A percentile compares a stretch with the other conserved stretches of the same genome.
These are phyloP conservation scores for Lepidochrysops patricia DNA, from an alignment of 2,888 invertebrate genomes.

Conservation along the genomic window DNA sequence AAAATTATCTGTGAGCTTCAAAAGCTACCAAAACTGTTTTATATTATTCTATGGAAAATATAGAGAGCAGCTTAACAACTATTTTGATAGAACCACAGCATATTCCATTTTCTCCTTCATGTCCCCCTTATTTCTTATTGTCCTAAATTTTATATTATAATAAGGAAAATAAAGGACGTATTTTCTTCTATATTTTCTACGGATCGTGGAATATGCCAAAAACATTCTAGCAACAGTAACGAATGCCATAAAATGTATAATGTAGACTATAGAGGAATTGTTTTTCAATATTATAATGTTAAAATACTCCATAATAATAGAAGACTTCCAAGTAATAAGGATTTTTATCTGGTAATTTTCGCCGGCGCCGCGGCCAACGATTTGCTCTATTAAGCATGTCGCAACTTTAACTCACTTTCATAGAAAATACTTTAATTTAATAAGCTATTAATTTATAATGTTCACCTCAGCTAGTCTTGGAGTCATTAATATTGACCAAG, in stretches of 20 bases:
- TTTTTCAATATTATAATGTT: too few relatives aligned
- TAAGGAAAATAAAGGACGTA: too few relatives aligned
- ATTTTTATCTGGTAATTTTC: background rate
- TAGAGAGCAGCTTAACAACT: too few relatives aligned
- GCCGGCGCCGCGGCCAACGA: background rate
- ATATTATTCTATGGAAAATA: background rate
- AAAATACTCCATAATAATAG: background rate
- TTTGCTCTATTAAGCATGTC: background rate
- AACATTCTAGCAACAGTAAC: too few relatives aligned
- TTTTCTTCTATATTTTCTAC: too few relatives aligned
- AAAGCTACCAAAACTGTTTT: background rate
- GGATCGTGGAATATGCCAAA: too few relatives aligned
- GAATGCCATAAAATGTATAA: too few relatives aligned
- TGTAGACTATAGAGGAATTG: too few relatives aligned
- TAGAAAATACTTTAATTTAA: background rate
- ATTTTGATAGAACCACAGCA: too few relatives aligned
- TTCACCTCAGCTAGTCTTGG: conserved; percentile 3
- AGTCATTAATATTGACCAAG: conserved; percentile 37
- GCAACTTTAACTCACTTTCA: conserved; percentile 9
- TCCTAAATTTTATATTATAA: too few relatives aligned
- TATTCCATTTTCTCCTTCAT: too few relatives aligned
- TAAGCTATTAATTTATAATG: conserved; percentile 6
- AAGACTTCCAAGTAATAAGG: background rate
- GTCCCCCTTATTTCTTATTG: too few relatives aligned
- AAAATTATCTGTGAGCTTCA: background rate